phyloP scores from a whole-genome alignment of 2,888 invertebrate species.

The Mythimna vitellina region DNA sequence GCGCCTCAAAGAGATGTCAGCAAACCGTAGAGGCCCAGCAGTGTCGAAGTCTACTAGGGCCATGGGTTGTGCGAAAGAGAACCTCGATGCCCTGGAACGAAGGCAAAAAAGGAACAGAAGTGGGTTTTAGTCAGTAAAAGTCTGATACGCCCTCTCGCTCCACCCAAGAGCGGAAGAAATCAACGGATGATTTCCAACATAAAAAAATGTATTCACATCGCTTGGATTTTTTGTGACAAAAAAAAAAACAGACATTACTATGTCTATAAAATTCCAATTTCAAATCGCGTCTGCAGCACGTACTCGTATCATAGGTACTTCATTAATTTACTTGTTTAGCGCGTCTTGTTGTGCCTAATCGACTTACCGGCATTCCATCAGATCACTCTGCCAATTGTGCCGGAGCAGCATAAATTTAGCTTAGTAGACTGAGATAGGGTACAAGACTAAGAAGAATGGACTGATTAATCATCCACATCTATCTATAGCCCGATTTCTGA shows the following conservation, averaged over 20 bases:
- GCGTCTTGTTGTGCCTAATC: constrained; percentile 35
- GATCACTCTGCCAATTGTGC: constrained; percentile 34
- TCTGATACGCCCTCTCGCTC: too few species aligned
- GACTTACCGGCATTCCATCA: constrained; percentile 36
- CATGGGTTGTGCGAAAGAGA: too few species aligned
- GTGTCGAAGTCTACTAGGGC: too few species aligned
- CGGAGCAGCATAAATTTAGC: constrained; percentile 15
- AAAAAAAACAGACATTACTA: neutral
- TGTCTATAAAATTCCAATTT: constrained; percentile 5
- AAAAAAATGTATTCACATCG: neutral
- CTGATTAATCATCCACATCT: neutral
- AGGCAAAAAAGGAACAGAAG: too few species aligned
- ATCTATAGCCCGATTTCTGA: neutral
- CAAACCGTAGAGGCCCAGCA: too few species aligned
- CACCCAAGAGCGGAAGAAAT: too few species aligned
- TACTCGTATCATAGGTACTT: constrained; percentile 26
- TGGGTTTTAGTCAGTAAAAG: too few species aligned
- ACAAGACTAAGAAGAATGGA: neutral
- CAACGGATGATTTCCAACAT: too few species aligned
- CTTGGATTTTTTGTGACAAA: neutral
- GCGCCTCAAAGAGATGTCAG: too few species aligned
- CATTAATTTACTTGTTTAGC: constrained; percentile 47
- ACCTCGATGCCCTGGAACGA: too few species aligned
- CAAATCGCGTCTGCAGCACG: constrained; percentile 1
- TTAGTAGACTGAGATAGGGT: constrained; percentile 14